Conservation (phyloP, 2,113 vertebrate genomes). For the Psilopogon haemacephalus region DNA sequence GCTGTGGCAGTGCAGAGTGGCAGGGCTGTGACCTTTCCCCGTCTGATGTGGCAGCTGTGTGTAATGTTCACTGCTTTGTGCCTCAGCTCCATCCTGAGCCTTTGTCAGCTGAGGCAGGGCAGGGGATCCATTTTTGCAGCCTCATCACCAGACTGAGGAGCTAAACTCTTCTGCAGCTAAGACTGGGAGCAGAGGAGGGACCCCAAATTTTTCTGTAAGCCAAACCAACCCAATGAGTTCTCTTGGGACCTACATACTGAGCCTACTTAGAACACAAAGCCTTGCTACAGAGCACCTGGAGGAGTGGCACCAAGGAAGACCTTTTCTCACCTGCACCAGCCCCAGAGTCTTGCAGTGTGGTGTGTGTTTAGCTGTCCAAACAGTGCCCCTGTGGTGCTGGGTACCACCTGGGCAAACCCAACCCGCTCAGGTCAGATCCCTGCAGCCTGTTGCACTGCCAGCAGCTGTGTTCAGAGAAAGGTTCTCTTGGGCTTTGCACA, state of each 20-base stretch:
- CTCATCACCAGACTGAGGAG: background rate
- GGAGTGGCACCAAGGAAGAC: background rate
- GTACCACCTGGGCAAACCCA: background rate
- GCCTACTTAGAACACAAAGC: background rate
- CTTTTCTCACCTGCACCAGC: background rate
- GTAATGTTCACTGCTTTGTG: background rate
- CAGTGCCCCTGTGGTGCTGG: background rate
- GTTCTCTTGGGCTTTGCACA: background rate
- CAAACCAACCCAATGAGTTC: background rate
- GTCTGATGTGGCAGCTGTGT: background rate
- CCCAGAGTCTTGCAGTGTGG: background rate
- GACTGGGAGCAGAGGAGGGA: background rate
- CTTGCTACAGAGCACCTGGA: background rate
- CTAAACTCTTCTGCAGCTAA: background rate
- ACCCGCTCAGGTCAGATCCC: background rate
- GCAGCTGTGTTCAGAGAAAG: background rate
- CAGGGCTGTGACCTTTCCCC: background rate
- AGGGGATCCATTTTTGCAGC: background rate
- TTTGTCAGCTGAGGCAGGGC: background rate
- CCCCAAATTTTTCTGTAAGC: background rate
- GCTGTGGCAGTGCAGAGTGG: background rate
- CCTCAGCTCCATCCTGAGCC: background rate
- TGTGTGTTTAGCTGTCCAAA: background rate
- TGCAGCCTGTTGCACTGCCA: background rate
- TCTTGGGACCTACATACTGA: background rate